Evolutionary conservation across 2,113 vertebrate genomes (phyloP).

Genomic region (Caranx melampygus): DNA sequence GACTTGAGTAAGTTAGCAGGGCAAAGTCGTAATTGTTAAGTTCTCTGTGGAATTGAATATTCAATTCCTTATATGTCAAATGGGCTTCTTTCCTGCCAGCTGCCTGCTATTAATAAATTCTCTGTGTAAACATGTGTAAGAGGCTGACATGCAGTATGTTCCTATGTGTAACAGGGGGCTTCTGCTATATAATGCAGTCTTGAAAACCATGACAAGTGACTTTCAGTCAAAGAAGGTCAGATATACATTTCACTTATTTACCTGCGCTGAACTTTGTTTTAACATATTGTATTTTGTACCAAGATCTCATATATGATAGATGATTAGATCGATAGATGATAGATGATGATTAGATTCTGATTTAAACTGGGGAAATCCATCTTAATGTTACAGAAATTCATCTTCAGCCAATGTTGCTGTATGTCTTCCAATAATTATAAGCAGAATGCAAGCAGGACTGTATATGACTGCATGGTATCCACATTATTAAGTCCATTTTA

Average conservation of each 20-base stretch:
- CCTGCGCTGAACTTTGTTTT: not conserved
- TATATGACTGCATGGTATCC: not conserved
- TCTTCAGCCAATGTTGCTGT: not conserved
- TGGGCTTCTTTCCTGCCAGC: conserved; percentile 23
- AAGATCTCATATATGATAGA: not conserved
- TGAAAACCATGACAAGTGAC: not conserved
- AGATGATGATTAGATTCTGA: not conserved
- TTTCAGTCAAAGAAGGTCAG: not conserved
- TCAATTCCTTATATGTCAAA: conserved; percentile 36
- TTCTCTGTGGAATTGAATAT: conserved; percentile 39
- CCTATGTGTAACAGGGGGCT: not conserved
- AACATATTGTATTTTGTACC: not conserved
- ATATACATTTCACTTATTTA: not conserved
- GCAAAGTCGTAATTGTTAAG: conserved; percentile 44
- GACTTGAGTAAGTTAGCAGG: conserved; percentile 56
- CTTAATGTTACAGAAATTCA: not conserved
- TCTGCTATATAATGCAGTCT: not conserved
- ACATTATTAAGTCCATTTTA: not conserved
- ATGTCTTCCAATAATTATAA: not conserved
- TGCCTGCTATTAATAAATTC: conserved; percentile 22
- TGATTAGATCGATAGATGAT: no score
- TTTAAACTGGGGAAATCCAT: not conserved
- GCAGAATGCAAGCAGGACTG: not conserved
- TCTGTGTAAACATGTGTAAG: not conserved
- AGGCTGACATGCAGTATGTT: not conserved